Base-by-base conservation (phyloP, 2,113 vertebrate species). In the Perca schrenkii region DNA sequence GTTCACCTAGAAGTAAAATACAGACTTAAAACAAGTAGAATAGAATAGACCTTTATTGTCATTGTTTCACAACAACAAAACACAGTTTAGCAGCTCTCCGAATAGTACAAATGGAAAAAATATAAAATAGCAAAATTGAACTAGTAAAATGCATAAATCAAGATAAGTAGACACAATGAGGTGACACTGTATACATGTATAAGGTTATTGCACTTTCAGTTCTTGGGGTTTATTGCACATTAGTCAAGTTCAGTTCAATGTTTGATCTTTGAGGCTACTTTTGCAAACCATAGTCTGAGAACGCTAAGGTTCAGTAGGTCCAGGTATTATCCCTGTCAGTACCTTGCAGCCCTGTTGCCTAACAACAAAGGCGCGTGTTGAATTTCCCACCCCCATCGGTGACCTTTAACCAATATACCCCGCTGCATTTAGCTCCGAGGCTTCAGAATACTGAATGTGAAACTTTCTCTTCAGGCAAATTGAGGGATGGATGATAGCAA, bases 341-440 rank as follows among this genome's bases (percentile, higher is more conserved):
- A 21, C 34, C 31, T 3, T 16, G 19, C 64, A 49, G 61, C 36
- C 5, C 2, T 47, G 79, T 62, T 73, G 65, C 74, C 34, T 25
- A 63, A 76, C 77, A 86, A 60, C 85, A 58, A 17, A 83, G 12
- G 50, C 43, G 0, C 0, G 13, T 56, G 62, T 61, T 49, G n/a
- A 60, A 76, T 66, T 77, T 64, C 68, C 46, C 14, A 31, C 17
- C 10, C 19, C 6, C 36, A 49, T 56, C 3, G 3, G n/a, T 82
- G 79, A 88, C 81, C 74, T 83, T 88, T 81, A 40, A 62, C 64
- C 47, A 6, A 57, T 0, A 19, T 1, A 31, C 50, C 11, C 8
- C 8, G 8, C 40, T 54, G 34, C 21, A 54, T 74, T 67, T 58
- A 71, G 54, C 11, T 1, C 40, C 4, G 6, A 57, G 19, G 50